phyloP scores from a whole-genome alignment of 37 sponge, comb jelly and placozoan species.

The Chondrilla cf. caribensis region DNA sequence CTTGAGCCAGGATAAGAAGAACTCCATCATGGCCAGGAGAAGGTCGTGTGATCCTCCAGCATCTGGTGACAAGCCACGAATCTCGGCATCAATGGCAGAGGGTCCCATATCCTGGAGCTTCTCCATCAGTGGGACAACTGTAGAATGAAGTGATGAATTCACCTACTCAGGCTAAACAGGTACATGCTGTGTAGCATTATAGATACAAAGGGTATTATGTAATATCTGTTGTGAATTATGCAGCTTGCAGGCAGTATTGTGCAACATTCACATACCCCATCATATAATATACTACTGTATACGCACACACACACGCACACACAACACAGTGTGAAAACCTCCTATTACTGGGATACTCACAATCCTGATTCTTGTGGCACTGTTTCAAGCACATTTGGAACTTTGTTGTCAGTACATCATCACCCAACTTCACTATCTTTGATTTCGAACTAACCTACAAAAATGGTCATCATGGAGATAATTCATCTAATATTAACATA shows the following conservation, averaged over 20 bases:
- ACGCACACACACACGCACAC: too few species aligned
- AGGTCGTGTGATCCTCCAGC: conserved; percentile 46
- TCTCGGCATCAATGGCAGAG: conserved; percentile 70
- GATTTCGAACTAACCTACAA: conserved; percentile 12
- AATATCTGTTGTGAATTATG: too few species aligned
- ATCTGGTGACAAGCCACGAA: conserved; percentile 62
- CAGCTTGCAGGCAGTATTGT: too few species aligned
- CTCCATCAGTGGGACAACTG: conserved; percentile 39
- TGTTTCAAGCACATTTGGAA: conserved; percentile 50
- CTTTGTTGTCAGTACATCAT: conserved; percentile 25
- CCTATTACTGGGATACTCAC: conserved; percentile 31
- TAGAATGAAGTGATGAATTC: background rate
- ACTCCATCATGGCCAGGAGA: conserved; percentile 43
- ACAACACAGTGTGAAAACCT: background rate
- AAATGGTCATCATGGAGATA: background rate
- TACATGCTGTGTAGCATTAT: too few species aligned
- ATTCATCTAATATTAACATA: background rate
- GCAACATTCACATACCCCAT: too few species aligned
- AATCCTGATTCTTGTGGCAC: conserved; percentile 14
- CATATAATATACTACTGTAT: too few species aligned
- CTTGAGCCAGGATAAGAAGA: conserved; percentile 53
- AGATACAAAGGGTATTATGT: too few species aligned
- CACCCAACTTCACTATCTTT: conserved; percentile 51
- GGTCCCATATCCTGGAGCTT: conserved; percentile 70
- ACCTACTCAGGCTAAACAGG: background rate